Evolutionary conservation across 2,888 invertebrate genomes (phyloP).

Genomic region (Synanthedon tipuliformis): DNA sequence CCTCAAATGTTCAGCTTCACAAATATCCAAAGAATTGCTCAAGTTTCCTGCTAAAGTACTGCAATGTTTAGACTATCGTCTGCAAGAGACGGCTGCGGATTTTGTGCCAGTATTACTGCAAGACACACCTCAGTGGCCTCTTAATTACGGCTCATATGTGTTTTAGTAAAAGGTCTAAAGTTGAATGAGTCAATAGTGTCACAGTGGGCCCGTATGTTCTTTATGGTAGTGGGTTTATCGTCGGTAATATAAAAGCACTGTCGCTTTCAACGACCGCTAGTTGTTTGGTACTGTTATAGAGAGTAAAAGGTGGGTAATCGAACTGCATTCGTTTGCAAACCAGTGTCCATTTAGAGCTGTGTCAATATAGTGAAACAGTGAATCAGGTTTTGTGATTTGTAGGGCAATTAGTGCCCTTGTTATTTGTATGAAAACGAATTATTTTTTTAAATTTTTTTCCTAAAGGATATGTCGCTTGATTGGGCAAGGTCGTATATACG

Average conservation of each 20-base stretch:
- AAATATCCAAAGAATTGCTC: slow-evolving; percentile 21
- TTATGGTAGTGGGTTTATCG: slow-evolving; percentile 56
- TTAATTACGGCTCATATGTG: slow-evolving; percentile 16
- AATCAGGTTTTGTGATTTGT: background rate
- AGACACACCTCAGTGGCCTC: slow-evolving; percentile 8
- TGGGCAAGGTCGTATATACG: too few species aligned
- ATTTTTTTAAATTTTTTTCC: too few species aligned
- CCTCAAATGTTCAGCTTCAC: background rate
- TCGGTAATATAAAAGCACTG: slow-evolving; percentile 61
- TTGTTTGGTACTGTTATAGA: slow-evolving; percentile 52
- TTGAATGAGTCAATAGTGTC: slow-evolving; percentile 18
- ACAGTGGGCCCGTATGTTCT: slow-evolving; percentile 33
- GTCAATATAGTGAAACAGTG: background rate
- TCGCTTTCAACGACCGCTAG: slow-evolving; percentile 58
- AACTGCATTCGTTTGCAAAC: slow-evolving; percentile 21
- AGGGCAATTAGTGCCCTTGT: background rate
- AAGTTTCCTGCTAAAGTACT: slow-evolving; percentile 44
- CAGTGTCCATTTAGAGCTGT: slow-evolving; percentile 20
- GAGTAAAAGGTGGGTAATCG: slow-evolving; percentile 64
- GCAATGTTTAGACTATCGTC: slow-evolving; percentile 19
- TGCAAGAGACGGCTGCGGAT: slow-evolving; percentile 8
- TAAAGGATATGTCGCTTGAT: too few species aligned
- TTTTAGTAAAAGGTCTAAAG: slow-evolving; percentile 30
- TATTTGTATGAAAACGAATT: background rate
- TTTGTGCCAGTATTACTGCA: slow-evolving; percentile 7